Evolutionary conservation across 2,797 vertebrate species (phyloP), one percentile per base, ranked within the genome.

Genomic region (Phylloscopus collybita): DNA sequence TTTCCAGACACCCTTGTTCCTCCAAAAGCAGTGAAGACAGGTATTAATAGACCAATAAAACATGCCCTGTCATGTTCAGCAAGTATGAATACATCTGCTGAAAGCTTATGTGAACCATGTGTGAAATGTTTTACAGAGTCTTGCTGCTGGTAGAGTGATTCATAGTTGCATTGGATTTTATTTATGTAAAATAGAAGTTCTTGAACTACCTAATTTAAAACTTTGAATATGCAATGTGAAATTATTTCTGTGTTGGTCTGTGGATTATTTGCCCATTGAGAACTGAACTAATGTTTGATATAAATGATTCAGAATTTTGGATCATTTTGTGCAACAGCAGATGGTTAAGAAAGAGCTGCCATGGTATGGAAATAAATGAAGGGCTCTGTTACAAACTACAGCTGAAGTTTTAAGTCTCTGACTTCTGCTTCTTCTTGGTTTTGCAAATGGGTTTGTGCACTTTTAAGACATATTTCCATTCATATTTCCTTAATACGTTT

Each of bases 41-140:
- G 21, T 95, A 92, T 96, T 97, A 97, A 96, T 25, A 80, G 95
- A 70, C 89, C 83, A 93, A 94, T 97, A 97, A 97, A 97, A 94
- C 88, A 94, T 84, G 71, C 70, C 78, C 38, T 94, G 92, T 95
- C 90, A 57, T 95, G 96, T 96, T 97, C 95, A 97, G 87, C 95
- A 95, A 93, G 95, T 91, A 94, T 61, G 87, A 95, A 82, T 90
- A 92, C 94, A 90, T 97, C 97, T 97, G 92, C 78, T 91, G 96
- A 95, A 95, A 90, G 82, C 81, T 96, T 92, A 60, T 75, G 79
- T 95, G 93, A 95, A 76, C 95, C 93, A 96, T 45, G 79, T 83
- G 84, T 65, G 93, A 93, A 92, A 86, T 86, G 66, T 90, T 93
- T 96, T 92, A 79, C 65, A 95, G 92, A 80, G 73, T 86, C 75